Base-by-base conservation (phyloP, 2,113 vertebrate genomes). In the Tachycineta bicolor region DNA sequence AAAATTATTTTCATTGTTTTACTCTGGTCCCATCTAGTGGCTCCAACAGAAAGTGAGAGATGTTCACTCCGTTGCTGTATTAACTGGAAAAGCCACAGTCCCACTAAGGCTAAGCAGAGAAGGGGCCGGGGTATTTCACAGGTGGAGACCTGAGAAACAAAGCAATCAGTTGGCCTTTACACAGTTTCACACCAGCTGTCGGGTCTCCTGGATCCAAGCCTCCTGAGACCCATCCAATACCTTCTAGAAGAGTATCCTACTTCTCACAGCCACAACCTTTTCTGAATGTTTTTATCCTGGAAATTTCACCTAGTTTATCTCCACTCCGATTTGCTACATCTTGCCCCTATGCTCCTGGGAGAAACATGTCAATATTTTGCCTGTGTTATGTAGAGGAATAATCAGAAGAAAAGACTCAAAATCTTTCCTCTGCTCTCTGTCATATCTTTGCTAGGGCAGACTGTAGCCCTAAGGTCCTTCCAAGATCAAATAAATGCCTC, bases 401-500 rank as follows among this genome's bases (percentile, higher is more conserved):
- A 60, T 88, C 3, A 5, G 73, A 90, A 95, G 75, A 93, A 92
- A 88, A 93, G 76, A 44, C 73, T 91, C 89, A 47, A 87, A 90
- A 90, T 92, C 71, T 93, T 93, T 83, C 85, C 89, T 95, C 59
- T 2, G 1, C 64, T 90, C 67, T 68, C 92, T 92, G 86, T 92
- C 85, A 75, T 74, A 93, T 92, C 60, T 96, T 89, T 94, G 93
- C 94, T 93, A 87, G 93, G 87, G 83, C 91, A 95, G 86, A 92
- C 83, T 90, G 73, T 89, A 95, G 94, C 89, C 94, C 94, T 95
- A 96, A 95, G 94, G 95, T 95, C 86, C 94, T 94, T 94, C 83
- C 62, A 77, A 96, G 94, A 97, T 96, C 95, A 97, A 97, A 97
- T 92, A 96, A 95, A 95, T 96, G 95, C 95, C 93, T 96, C 89